Evolutionary conservation across 2,888 invertebrate species (phyloP), one percentile per base, ranked within the genome.

Genomic region (Plebejus argus): DNA sequence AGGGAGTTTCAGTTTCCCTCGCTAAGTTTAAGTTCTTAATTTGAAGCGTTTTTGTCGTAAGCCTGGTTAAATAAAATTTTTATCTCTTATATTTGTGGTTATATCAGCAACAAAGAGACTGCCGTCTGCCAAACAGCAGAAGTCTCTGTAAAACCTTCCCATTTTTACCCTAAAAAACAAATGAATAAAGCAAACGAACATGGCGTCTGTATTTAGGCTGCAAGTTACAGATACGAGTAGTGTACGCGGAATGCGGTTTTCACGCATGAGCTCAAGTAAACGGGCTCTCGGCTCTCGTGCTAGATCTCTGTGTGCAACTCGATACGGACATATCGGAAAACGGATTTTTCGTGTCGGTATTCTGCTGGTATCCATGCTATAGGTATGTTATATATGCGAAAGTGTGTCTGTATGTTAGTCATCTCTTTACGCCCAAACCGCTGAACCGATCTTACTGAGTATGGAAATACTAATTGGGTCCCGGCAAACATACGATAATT

Each of bases 261-360:
- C 74, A 74, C 74, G 74, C 74, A 74, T 74, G 74, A 53, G 45
- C 23, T 23, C 15, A 15, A 71, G 39, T 10, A 39, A 71, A 49
- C 72, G 72, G 45, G 18, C 71, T 72, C 18, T 18, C 5, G 18
- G 18, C 18, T 45, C 45, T 20, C 45, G 74, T 53, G 23, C 49
- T 72, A 23, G 53, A 53, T 74, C 49, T 28, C 74, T 23, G 3
- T 20, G 12, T 66, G 74, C 74, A 39, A 71, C 71, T 53, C 53
- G 49, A 74, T 45, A 49, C 28, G 49, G 28, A 74, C 23, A 20
- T 20, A 71, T 39, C 45, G 71, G 71, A 20, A 71, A 71, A 71
- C 8, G 35, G 20, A 28, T 66, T 28, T 61, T 61, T 66, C 12
- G 20, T 23, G 66, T 28, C 12, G 23, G 28, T 28, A 28, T 66